Percentiles rank a stretch among this genome's conserved stretches.
Evolutionary conservation across 2,113 vertebrate genomes (phyloP).

Genomic region (Esox niger): DNA sequence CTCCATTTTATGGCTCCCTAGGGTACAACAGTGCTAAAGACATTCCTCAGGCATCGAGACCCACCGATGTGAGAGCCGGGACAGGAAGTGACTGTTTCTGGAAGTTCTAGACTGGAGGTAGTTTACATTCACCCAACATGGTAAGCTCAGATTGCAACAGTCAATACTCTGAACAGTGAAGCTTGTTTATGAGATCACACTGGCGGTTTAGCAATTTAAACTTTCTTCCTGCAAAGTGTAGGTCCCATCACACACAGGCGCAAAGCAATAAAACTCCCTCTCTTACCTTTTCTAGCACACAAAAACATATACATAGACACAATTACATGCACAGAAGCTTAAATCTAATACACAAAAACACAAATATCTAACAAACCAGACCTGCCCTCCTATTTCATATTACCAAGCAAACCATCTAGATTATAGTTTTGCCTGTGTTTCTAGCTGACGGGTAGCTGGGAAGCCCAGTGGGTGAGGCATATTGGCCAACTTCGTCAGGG

Average conservation of each 20-base stretch:
- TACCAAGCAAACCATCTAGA: too few species aligned
- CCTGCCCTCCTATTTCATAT: too few species aligned
- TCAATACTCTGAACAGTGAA: background rate
- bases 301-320: background rate
- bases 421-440: too few species aligned
- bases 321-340: background rate
- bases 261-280: background rate
- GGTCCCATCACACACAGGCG: background rate
- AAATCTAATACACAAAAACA: background rate
- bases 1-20: slow-evolving; percentile 39
- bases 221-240: background rate
- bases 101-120: background rate
- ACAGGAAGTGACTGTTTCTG: slow-evolving; percentile 13
- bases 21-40: slow-evolving; percentile 35
- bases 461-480: too few species aligned
- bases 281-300: too few species aligned
- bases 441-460: too few species aligned
- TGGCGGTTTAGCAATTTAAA: background rate
- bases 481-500: too few species aligned
- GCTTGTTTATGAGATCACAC: background rate
- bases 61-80: slow-evolving; percentile 22
- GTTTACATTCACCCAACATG: slow-evolving; percentile 1
- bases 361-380: too few species aligned
- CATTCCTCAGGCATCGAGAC: slow-evolving; percentile 47
- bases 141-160: slow-evolving; percentile 5